Conservation (phyloP, 2,797 vertebrate genomes). For the Mormyrops attenuatus region DNA sequence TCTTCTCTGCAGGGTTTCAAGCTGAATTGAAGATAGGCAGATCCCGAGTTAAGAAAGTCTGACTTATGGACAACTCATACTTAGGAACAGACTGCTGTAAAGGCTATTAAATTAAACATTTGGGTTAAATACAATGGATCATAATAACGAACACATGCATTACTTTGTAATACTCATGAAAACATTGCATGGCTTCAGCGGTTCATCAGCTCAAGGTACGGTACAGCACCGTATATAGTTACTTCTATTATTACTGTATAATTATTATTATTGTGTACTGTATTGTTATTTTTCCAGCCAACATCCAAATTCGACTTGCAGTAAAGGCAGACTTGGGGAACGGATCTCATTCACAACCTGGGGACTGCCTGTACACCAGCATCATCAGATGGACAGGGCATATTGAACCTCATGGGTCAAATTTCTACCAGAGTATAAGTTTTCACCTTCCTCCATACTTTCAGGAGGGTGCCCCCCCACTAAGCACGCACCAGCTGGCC, state of each 20-base stretch:
- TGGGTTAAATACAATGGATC: neutral
- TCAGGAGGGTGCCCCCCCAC: slow-evolving; percentile 68
- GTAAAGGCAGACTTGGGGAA: neutral
- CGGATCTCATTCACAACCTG: neutral
- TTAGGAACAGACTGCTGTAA: neutral
- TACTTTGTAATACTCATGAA: neutral
- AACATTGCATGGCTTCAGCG: neutral
- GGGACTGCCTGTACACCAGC: neutral
- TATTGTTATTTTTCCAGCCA: neutral
- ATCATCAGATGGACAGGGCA: neutral
- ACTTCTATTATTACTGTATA: neutral
- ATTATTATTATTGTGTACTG: neutral
- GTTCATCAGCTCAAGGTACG: neutral
- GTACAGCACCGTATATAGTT: neutral
- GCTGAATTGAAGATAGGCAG: neutral
- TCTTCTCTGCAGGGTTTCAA: neutral
- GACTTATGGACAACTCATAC: neutral
- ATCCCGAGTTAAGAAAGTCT: neutral
- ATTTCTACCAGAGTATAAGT: neutral
- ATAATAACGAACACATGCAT: neutral
- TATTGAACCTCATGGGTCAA: neutral
- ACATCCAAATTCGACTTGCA: neutral
- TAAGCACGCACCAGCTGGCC: slow-evolving; percentile 85
- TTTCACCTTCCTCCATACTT: neutral
- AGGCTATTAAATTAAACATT: neutral